Percentiles rank a stretch among this genome's conserved stretches.
phyloP scores from a whole-genome alignment of 2,113 vertebrate genomes.

The Cyprinus carpio region DNA sequence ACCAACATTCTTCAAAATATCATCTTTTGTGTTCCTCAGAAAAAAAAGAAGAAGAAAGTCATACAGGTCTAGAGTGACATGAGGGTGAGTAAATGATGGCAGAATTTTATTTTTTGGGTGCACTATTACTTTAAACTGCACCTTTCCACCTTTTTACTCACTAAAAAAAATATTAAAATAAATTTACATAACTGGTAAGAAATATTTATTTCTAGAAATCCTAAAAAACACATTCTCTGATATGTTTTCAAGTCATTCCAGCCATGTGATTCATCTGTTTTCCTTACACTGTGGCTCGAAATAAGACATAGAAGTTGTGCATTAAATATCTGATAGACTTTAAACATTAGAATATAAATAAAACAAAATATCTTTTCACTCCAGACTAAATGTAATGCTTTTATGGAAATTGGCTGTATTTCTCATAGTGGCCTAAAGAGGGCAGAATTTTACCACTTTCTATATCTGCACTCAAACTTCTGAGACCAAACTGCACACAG shows the following conservation, averaged over 20 bases:
- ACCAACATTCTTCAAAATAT: background rate
- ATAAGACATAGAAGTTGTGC: background rate
- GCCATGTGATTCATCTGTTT: background rate
- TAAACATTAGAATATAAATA: background rate
- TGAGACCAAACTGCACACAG: background rate
- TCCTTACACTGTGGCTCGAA: background rate
- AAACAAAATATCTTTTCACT: background rate
- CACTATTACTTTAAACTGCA: background rate
- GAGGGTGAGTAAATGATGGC: background rate
- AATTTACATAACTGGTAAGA: background rate
- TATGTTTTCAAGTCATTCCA: no score
- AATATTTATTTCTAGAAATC: no score
- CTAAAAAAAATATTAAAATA: background rate
- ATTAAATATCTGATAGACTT: background rate
- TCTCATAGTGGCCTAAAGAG: constrained; percentile 69
- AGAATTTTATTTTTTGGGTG: background rate
- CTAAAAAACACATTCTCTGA: no score
- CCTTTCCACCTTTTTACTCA: background rate
- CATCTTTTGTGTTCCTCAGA: background rate
- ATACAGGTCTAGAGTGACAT: background rate
- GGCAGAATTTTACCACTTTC: constrained; percentile 69
- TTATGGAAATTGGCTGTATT: background rate
- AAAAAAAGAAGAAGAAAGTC: background rate
- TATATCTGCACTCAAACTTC: background rate
- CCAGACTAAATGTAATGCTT: background rate